Conservation (phyloP, 2,113 vertebrate species). For the Tychaedon coryphoeus region DNA sequence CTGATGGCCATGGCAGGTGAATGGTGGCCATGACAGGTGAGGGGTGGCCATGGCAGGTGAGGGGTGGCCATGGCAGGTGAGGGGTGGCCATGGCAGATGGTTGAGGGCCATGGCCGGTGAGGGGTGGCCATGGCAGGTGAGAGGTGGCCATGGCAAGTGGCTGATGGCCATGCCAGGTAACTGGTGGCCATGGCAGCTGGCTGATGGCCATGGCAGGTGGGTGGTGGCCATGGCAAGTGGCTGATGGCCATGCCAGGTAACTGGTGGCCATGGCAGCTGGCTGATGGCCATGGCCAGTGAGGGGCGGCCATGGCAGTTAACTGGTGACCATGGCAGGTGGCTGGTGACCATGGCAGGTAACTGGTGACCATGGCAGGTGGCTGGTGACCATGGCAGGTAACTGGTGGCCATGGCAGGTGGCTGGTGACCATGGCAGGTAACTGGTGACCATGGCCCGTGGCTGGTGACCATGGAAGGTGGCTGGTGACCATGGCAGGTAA, state of each 20-base stretch:
- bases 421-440: neutral
- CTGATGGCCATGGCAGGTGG: too few relatives aligned
- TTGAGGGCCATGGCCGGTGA: accelerated
- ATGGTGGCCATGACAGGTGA: too few relatives aligned
- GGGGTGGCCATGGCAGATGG: neutral
- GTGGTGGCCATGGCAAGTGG: accelerated
- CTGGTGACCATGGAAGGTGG: neutral
- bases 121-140: accelerated
- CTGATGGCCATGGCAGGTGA: neutral
- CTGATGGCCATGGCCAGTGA: too few relatives aligned
- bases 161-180: too few relatives aligned
- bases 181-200: too few relatives aligned
- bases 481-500: accelerated
- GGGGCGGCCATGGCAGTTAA: too few relatives aligned
- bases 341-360: accelerated
- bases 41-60: neutral
- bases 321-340: too few relatives aligned
- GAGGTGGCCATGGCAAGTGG: accelerated
- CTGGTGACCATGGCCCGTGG: accelerated
- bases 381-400: neutral
- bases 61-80: accelerated
- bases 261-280: too few relatives aligned
- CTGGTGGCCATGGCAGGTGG: accelerated
- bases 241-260: too few relatives aligned
- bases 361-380: neutral